Percentiles rank a stretch among this genome's conserved stretches.
Evolutionary conservation across 2,113 vertebrate genomes (phyloP).

Genomic region (Promerops cafer): DNA sequence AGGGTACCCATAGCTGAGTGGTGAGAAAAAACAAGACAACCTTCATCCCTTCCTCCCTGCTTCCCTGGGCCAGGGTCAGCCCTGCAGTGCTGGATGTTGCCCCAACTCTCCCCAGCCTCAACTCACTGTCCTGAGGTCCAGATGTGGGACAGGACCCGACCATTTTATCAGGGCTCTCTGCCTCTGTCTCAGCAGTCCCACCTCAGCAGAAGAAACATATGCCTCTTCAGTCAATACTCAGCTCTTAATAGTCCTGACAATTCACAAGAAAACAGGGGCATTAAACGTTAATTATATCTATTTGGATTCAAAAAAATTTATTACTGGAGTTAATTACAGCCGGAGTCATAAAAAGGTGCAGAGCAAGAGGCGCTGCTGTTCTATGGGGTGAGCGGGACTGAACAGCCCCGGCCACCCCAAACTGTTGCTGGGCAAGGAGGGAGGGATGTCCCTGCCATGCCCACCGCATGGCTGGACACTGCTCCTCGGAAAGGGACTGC

Average conservation of each 20-base stretch:
- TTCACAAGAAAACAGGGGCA: conserved; percentile 66
- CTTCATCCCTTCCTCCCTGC: not conserved
- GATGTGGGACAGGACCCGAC: not conserved
- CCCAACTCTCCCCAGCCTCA: not conserved
- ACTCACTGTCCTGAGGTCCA: not conserved
- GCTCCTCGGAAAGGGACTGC: not conserved
- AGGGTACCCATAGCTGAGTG: not conserved
- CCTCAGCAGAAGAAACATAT: conserved; percentile 55
- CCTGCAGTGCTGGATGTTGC: fast-evolving
- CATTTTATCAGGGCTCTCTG: not conserved
- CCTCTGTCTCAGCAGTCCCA: not conserved
- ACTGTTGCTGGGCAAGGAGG: not conserved
- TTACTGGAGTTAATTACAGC: conserved; percentile 74
- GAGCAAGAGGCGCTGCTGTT: conserved; percentile 53
- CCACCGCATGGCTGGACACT: fast-evolving
- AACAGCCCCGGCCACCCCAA: fast-evolving
- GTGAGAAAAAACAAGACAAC: not conserved
- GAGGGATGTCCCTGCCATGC: not conserved
- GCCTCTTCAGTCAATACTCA: conserved; percentile 63
- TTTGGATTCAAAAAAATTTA: conserved; percentile 72
- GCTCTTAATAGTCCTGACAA: conserved; percentile 68
- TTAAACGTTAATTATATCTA: conserved; percentile 77
- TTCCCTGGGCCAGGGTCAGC: not conserved
- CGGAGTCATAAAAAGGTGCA: conserved; percentile 72
- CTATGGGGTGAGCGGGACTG: fast-evolving